phyloP scores from a whole-genome alignment of 2,797 vertebrate genomes.

The Manis crassicaudata region DNA sequence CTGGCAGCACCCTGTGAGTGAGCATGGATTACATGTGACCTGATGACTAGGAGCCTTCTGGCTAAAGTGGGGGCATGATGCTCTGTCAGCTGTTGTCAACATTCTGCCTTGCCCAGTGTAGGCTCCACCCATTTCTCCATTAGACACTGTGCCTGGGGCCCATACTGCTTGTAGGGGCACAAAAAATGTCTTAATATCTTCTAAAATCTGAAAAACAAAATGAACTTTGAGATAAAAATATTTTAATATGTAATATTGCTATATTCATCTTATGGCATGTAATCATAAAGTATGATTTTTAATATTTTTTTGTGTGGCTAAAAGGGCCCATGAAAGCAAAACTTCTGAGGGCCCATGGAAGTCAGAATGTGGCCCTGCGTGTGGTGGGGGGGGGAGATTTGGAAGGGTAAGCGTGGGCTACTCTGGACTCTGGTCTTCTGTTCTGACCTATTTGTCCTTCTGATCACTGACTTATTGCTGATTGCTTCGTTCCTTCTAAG shows the following conservation, averaged over 20 bases:
- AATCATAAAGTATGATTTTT: neutral
- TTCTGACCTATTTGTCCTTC: neutral
- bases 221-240: neutral
- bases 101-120: neutral
- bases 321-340: neutral
- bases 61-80: no score
- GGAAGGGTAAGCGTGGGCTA: neutral
- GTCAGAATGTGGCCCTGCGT: neutral
- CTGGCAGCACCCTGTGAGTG: neutral
- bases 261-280: neutral
- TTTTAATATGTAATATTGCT: neutral
- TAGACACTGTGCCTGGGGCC: neutral
- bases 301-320: neutral
- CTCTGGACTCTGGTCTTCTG: neutral
- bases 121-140: neutral
- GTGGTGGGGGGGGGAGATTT: no score
- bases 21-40: neutral
- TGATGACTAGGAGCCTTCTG: neutral
- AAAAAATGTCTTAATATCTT: neutral
- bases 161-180: neutral
- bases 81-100: neutral
- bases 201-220: slow-evolving; percentile 4
- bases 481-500: neutral
- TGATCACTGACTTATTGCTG: neutral
- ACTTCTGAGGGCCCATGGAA: neutral